These are phyloP conservation scores for Rhinopomastus cyanomelas DNA, from an alignment of 2,113 vertebrate species.

Conservation along the genomic window DNA sequence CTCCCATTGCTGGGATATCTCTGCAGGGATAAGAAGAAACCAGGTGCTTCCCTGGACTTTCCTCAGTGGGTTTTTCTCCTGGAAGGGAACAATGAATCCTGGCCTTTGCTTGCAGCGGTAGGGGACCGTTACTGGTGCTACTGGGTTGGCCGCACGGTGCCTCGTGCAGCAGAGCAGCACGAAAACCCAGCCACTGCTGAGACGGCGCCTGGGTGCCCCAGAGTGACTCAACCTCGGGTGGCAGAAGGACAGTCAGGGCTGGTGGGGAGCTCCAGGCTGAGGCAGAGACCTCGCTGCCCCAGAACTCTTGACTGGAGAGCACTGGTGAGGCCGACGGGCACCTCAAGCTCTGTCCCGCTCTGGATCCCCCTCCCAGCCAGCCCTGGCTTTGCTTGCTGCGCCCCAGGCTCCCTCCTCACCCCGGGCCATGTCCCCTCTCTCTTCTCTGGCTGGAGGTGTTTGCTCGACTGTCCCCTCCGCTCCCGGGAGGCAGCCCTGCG, in stretches of 20 bases:
- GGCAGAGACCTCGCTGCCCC: neutral
- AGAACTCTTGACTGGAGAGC: neutral
- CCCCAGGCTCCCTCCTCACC: neutral
- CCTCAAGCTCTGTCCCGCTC: neutral
- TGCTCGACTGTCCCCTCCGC: constrained; percentile 81
- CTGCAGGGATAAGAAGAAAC: neutral
- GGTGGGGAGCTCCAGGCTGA: neutral
- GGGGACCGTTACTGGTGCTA: rapidly evolving
- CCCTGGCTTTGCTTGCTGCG: neutral
- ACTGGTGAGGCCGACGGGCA: neutral
- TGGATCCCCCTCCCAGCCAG: neutral
- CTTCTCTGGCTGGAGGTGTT: constrained; percentile 64
- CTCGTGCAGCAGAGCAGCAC: neutral
- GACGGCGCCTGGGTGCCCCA: rapidly evolving
- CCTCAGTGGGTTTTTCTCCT: neutral
- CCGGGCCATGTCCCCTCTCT: neutral
- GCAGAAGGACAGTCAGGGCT: neutral
- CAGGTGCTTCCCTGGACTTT: neutral
- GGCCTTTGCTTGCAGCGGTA: rapidly evolving
- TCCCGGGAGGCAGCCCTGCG: constrained; percentile 60
- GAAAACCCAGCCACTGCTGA: neutral
- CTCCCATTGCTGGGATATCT: rapidly evolving
- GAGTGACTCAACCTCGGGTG: rapidly evolving
- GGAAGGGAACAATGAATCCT: neutral
- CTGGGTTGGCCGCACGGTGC: neutral